These are phyloP conservation scores for Lobophora halterata DNA, from an alignment of 2,888 invertebrate genomes.

Conservation along the genomic window DNA sequence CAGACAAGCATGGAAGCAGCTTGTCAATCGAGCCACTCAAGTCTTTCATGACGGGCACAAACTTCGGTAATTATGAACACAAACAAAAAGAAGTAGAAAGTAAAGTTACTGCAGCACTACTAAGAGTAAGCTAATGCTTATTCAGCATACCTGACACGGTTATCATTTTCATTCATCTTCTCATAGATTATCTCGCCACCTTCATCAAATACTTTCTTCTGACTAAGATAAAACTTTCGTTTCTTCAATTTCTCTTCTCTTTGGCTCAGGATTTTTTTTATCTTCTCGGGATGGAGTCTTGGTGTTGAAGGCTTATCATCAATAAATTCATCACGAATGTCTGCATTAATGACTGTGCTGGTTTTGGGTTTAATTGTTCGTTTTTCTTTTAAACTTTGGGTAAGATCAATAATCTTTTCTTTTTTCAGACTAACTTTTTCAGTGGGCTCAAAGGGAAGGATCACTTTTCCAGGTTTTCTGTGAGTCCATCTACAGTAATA, in stretches of 20 bases:
- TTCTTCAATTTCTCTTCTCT: conserved; percentile 53
- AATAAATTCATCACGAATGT: conserved; percentile 9
- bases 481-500: conserved; percentile 73
- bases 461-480: conserved; percentile 74
- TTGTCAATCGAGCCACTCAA: no score
- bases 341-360: conserved; percentile 24
- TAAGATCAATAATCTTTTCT: conserved; percentile 67
- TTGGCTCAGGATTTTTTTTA: conserved; percentile 50
- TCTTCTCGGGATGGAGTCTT: conserved; percentile 23
- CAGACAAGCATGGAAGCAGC: no score
- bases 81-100: no score
- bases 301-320: conserved; percentile 11
- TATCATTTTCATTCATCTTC: conserved; percentile 83
- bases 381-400: no score
- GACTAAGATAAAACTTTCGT: conserved; percentile 54
- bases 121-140: background rate
- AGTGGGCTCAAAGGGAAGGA: conserved; percentile 67
- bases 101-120: no score
- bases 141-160: conserved; percentile 68
- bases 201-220: conserved; percentile 75
- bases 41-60: no score
- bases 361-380: conserved; percentile 6
- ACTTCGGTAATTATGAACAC: no score
- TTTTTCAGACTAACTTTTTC: conserved; percentile 52
- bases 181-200: conserved; percentile 80